Percentiles rank a stretch among this genome's conserved stretches.
phyloP scores from a whole-genome alignment of 2,888 invertebrate species.

The Xylocampa areola region DNA sequence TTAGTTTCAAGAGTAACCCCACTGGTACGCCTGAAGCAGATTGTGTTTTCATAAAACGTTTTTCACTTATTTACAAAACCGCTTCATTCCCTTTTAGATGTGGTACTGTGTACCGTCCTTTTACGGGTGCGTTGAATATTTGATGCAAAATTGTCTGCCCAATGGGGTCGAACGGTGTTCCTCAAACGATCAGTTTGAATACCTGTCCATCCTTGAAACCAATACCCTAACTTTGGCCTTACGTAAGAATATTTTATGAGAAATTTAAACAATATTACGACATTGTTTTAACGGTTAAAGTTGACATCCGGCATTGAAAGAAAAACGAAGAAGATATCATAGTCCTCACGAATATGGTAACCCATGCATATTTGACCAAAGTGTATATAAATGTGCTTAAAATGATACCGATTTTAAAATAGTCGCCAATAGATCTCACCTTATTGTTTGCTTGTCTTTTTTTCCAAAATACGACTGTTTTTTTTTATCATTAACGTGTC shows the following conservation, averaged over 20 bases:
- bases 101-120: slow-evolving; percentile 50
- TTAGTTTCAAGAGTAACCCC: too few species aligned
- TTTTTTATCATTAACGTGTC: too few species aligned
- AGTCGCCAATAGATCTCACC: too few species aligned
- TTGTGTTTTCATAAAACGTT: slow-evolving; percentile 57
- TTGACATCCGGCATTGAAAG: too few species aligned
- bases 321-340: too few species aligned
- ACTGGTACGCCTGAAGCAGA: slow-evolving; percentile 42
- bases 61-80: slow-evolving; percentile 60
- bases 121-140: slow-evolving; percentile 62
- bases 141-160: slow-evolving; percentile 56
- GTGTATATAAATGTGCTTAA: too few species aligned
- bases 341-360: too few species aligned
- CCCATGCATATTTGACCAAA: too few species aligned
- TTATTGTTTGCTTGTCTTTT: too few species aligned
- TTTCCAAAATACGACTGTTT: too few species aligned
- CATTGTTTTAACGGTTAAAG: neutral
- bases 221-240: slow-evolving; percentile 11
- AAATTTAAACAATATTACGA: too few species aligned
- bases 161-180: slow-evolving; percentile 41
- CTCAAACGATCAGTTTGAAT: slow-evolving; percentile 20
- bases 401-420: too few species aligned
- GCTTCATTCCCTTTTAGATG: slow-evolving; percentile 54
- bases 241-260: slow-evolving; percentile 27
- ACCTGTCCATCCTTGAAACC: slow-evolving; percentile 30